phyloP scores from a whole-genome alignment of 2,113 vertebrate genomes.

The Hippocampus zosterae region DNA sequence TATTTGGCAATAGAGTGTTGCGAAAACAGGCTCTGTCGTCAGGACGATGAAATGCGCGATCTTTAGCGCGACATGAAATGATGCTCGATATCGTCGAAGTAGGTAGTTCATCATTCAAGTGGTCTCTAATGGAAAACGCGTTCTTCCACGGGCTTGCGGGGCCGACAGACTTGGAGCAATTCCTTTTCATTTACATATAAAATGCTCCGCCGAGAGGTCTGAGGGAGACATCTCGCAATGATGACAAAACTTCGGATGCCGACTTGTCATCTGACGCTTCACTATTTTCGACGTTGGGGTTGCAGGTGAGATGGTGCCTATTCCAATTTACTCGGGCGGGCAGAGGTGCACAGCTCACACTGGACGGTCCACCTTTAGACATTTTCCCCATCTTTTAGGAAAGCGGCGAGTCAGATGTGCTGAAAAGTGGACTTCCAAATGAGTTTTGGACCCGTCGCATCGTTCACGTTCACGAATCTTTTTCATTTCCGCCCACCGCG shows the following conservation, averaged over 20 bases:
- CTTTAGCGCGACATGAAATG: not conserved
- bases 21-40: no score
- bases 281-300: not conserved
- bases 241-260: not conserved
- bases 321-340: no score
- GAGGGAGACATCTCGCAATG: not conserved
- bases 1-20: no score
- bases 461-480: conserved; percentile 14
- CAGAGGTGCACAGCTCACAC: no score
- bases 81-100: not conserved
- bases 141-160: not conserved
- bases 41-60: not conserved
- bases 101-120: not conserved
- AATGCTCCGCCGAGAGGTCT: not conserved
- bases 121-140: not conserved
- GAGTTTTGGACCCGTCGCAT: conserved; percentile 28
- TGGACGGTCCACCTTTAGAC: no score
- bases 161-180: not conserved
- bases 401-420: not conserved
- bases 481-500: conserved; percentile 21
- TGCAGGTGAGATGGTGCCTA: no score
- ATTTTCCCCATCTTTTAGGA: no score
- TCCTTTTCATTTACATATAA: not conserved
- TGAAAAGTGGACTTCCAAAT: conserved; percentile 36
- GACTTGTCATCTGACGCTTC: not conserved